Conservation (phyloP, 1,140 invertebrate genomes). For the Pinna nobilis region DNA sequence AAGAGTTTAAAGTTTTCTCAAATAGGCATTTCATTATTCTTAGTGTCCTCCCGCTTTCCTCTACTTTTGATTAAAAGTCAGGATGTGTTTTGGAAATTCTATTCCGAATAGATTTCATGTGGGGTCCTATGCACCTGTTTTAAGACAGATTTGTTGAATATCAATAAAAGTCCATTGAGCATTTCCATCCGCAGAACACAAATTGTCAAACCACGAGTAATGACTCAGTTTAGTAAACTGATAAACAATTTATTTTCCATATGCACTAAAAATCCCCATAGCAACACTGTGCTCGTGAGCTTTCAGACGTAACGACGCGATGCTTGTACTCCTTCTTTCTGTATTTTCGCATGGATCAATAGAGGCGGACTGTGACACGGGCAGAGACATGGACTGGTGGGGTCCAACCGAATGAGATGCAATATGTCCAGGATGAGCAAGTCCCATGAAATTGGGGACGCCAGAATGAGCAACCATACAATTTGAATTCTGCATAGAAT, state of each 20-base stretch:
- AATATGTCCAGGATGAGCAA: constrained; percentile 50
- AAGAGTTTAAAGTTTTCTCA: no score
- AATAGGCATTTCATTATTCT: no score
- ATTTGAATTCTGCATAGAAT: constrained; percentile 47
- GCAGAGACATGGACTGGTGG: constrained; percentile 35
- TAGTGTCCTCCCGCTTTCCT: no score
- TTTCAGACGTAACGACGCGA: constrained; percentile 90
- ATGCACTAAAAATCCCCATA: constrained; percentile 61
- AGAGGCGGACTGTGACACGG: constrained; percentile 36
- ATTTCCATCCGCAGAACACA: constrained; percentile 1
- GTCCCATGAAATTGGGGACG: constrained; percentile 58
- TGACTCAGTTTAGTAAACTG: neutral
- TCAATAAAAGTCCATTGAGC: neutral
- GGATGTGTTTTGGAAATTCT: no score
- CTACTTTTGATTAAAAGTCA: no score
- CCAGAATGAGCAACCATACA: constrained; percentile 56
- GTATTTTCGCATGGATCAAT: constrained; percentile 72
- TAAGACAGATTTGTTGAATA: neutral
- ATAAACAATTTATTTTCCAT: constrained; percentile 48
- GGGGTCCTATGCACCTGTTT: neutral
- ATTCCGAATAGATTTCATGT: no score
- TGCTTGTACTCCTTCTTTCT: constrained; percentile 89
- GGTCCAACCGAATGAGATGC: constrained; percentile 31
- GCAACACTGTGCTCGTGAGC: constrained; percentile 85
- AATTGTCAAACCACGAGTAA: neutral